phyloP scores from a whole-genome alignment of 1,140 invertebrate species.

The Nylanderia fulva region DNA sequence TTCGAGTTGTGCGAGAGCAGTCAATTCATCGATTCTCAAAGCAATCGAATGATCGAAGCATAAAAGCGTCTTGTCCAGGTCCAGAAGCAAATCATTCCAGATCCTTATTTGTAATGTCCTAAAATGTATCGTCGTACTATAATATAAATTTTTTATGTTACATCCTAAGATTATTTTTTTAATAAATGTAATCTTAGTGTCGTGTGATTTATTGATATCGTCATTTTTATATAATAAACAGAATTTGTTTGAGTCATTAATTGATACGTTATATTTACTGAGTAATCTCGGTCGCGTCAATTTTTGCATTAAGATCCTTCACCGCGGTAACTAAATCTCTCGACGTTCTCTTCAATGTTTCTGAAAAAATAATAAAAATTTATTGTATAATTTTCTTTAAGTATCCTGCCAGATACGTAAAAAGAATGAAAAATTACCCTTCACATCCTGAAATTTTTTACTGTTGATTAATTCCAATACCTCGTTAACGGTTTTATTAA shows the following conservation, averaged over 20 bases:
- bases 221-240: conserved; percentile 1
- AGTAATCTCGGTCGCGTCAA: conserved; percentile 65
- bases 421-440: conserved; percentile 67
- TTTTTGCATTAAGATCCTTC: conserved; percentile 68
- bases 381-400: conserved; percentile 10
- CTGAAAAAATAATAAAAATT: conserved; percentile 63
- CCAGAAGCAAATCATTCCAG: conserved; percentile 80
- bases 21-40: too few relatives aligned
- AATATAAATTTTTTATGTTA: not conserved
- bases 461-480: conserved; percentile 70
- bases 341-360: conserved; percentile 65
- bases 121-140: conserved; percentile 55
- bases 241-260: conserved; percentile 15
- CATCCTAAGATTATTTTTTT: not conserved
- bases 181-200: not conserved
- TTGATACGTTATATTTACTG: conserved; percentile 65
- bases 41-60: too few relatives aligned
- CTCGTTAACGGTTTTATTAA: conserved; percentile 72
- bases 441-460: conserved; percentile 58
- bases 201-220: not conserved
- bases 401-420: not conserved
- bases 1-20: conserved; percentile 84
- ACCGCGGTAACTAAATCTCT: conserved; percentile 59
- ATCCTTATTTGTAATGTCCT: conserved; percentile 79
- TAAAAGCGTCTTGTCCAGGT: conserved; percentile 78